A percentile compares a stretch with the other conserved stretches of the same genome.
phyloP scores from a whole-genome alignment of 2,888 invertebrate genomes.

The Drosophila koepferae region DNA sequence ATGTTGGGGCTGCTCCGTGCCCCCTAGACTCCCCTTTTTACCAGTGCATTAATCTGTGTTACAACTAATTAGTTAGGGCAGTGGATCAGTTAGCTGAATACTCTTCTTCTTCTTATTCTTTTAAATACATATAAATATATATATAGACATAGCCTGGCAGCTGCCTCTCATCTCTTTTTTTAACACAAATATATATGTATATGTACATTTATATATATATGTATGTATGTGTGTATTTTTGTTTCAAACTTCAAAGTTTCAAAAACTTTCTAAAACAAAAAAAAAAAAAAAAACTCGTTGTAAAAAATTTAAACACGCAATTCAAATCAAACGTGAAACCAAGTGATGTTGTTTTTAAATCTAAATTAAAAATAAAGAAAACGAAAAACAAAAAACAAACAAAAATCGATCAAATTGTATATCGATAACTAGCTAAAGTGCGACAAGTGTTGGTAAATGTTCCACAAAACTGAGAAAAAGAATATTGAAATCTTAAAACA shows the following conservation, averaged over 20 bases:
- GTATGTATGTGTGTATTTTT: slow-evolving; percentile 16
- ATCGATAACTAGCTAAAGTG: slow-evolving; percentile 64
- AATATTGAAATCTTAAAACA: slow-evolving; percentile 10
- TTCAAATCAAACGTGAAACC: slow-evolving; percentile 84
- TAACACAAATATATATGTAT: background rate
- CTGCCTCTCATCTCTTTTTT: slow-evolving; percentile 9
- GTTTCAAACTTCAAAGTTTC: slow-evolving; percentile 60
- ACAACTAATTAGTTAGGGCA: slow-evolving; percentile 61
- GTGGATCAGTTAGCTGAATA: slow-evolving; percentile 22
- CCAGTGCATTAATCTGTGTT: slow-evolving; percentile 85
- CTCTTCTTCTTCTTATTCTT: slow-evolving; percentile 9
- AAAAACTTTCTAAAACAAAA: slow-evolving; percentile 58
- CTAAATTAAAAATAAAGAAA: slow-evolving; percentile 56
- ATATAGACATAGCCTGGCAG: slow-evolving; percentile 14
- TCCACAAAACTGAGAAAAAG: background rate
- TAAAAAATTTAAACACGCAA: slow-evolving; percentile 68
- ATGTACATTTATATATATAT: slow-evolving; percentile 3
- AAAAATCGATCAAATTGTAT: slow-evolving; percentile 18
- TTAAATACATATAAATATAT: slow-evolving; percentile 4
- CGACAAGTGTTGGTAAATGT: slow-evolving; percentile 70
- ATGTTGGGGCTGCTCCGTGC: slow-evolving; percentile 8
- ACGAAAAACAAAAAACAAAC: slow-evolving; percentile 35
- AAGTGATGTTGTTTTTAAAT: slow-evolving; percentile 82
- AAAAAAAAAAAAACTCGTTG: slow-evolving; percentile 10
- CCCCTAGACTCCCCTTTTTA: slow-evolving; percentile 33